A percentile compares a stretch with the other conserved stretches of the same genome.
phyloP scores from a whole-genome alignment of 2,113 vertebrate species.

The Myrmophylax atrothorax region DNA sequence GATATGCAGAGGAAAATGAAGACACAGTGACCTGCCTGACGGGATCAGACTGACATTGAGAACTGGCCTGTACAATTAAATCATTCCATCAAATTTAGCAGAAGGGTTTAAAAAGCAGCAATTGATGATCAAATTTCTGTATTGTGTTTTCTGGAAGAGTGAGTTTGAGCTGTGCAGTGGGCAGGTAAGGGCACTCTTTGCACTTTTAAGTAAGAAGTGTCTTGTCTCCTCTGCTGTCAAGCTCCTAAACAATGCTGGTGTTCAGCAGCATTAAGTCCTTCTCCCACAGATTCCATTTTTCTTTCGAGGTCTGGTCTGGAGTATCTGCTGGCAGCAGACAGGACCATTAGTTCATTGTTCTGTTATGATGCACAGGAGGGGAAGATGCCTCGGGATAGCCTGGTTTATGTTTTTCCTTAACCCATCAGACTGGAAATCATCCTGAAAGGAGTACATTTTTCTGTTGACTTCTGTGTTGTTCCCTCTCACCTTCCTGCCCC shows the following conservation, averaged over 20 bases:
- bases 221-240: background rate
- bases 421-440: background rate
- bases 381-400: background rate
- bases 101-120: background rate
- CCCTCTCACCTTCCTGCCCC: background rate
- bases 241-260: background rate
- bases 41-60: rapidly evolving
- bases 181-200: background rate
- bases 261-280: background rate
- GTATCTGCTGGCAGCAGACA: background rate
- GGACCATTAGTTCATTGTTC: background rate
- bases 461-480: background rate
- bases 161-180: background rate
- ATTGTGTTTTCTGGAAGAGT: background rate
- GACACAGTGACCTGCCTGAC: background rate
- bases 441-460: background rate
- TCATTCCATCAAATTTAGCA: background rate
- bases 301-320: background rate
- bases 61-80: background rate
- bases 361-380: background rate
- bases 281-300: background rate
- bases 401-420: background rate
- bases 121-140: background rate
- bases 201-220: background rate
- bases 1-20: rapidly evolving